Evolutionary conservation across 2,888 invertebrate species (phyloP).

Genomic region (Ormyrus pomaceus): DNA sequence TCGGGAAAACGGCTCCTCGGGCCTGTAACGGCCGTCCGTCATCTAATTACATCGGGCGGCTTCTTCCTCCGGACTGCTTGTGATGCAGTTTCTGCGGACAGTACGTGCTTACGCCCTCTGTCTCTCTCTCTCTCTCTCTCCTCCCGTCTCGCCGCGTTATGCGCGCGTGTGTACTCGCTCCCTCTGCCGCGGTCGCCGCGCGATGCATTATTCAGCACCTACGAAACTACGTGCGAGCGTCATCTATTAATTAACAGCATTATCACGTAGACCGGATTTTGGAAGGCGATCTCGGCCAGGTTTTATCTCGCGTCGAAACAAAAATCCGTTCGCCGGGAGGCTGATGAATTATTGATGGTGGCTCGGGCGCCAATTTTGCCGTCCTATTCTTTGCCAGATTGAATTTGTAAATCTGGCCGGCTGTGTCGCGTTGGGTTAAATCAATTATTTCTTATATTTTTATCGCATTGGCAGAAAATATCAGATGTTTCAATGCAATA

Average conservation of each 20-base stretch:
- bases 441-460: too few relatives aligned
- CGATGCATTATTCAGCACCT: slow-evolving; percentile 45
- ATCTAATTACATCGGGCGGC: slow-evolving; percentile 38
- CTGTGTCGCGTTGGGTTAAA: too few relatives aligned
- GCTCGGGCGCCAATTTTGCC: too few relatives aligned
- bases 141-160: not conserved
- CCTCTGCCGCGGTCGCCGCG: not conserved
- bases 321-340: not conserved
- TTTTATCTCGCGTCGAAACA: not conserved
- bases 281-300: not conserved
- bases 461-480: too few relatives aligned
- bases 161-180: not conserved
- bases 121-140: slow-evolving; percentile 11
- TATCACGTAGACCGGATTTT: slow-evolving; percentile 34
- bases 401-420: too few relatives aligned
- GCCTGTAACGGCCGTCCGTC: slow-evolving; percentile 17
- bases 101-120: slow-evolving; percentile 37
- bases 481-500: too few relatives aligned
- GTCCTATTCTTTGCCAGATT: too few relatives aligned
- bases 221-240: slow-evolving; percentile 21
- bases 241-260: slow-evolving; percentile 49
- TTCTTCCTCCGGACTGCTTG: slow-evolving; percentile 17
- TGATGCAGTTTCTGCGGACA: slow-evolving; percentile 36
- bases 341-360: too few relatives aligned
- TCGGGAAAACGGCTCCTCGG: slow-evolving; percentile 26